phyloP scores from a whole-genome alignment of 2,797 vertebrate genomes.

The Geotrypetes seraphini region DNA sequence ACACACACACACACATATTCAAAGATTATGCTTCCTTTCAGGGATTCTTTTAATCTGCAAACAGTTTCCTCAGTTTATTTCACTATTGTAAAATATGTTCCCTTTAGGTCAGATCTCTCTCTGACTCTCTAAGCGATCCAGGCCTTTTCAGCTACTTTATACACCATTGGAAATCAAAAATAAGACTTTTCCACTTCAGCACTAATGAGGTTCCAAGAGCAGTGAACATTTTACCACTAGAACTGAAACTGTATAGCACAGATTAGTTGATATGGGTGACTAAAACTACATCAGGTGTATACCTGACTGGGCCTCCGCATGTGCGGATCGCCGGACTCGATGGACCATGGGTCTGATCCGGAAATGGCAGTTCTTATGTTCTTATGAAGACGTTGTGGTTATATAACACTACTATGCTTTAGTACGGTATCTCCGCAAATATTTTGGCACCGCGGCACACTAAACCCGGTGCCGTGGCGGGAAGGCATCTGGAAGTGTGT shows the following conservation, averaged over 20 bases:
- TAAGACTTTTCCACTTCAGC: conserved; percentile 35
- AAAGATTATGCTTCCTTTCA: conserved; percentile 46
- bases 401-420: background rate
- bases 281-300: too few relatives aligned
- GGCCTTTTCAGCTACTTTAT: conserved; percentile 34
- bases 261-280: conserved; percentile 9
- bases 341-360: too few relatives aligned
- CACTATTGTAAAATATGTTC: conserved; percentile 43
- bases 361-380: too few relatives aligned
- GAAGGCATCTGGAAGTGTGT: too few relatives aligned
- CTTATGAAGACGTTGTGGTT: too few relatives aligned
- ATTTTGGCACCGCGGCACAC: too few relatives aligned
- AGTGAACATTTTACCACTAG: conserved; percentile 35
- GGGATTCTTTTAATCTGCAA: conserved; percentile 48
- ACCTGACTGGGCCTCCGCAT: too few relatives aligned
- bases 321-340: too few relatives aligned
- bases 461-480: too few relatives aligned
- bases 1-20: too few relatives aligned
- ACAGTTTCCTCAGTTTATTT: conserved; percentile 49
- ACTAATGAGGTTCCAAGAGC: conserved; percentile 34
- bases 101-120: conserved; percentile 47
- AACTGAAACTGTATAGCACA: conserved; percentile 17
- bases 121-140: conserved; percentile 41
- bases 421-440: too few relatives aligned
- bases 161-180: conserved; percentile 42